phyloP scores from a whole-genome alignment of 92 coral and sea anemone genomes.

The Porites evermanni region DNA sequence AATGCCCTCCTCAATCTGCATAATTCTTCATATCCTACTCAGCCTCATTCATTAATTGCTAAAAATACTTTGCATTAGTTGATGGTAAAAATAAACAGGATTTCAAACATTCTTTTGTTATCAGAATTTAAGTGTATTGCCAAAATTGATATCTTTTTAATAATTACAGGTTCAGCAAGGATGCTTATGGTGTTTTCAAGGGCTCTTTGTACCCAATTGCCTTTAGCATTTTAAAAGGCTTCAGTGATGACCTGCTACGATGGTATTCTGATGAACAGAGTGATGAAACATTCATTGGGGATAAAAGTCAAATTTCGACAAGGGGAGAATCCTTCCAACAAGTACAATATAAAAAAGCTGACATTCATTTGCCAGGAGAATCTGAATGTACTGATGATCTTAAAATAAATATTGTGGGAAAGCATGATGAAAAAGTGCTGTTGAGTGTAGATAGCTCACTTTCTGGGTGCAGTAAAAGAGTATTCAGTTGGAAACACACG shows the following conservation, averaged over 20 bases:
- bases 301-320: background rate
- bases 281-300: background rate
- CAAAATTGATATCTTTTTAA: too few relatives aligned
- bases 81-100: too few relatives aligned
- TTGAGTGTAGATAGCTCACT: background rate
- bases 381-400: background rate
- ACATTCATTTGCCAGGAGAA: background rate
- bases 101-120: too few relatives aligned
- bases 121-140: too few relatives aligned
- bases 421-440: background rate
- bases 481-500: background rate
- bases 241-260: conserved; percentile 35
- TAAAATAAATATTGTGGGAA: background rate
- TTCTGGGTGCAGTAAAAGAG: background rate
- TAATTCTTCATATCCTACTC: too few relatives aligned
- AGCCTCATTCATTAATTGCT: too few relatives aligned
- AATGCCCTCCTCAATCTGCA: too few relatives aligned
- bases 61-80: too few relatives aligned
- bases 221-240: conserved; percentile 52
- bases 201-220: conserved; percentile 72
- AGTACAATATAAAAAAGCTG: background rate
- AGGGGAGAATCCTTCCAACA: background rate
- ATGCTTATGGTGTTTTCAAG: conserved; percentile 75
- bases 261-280: conserved; percentile 31
- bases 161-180: conserved; percentile 68